Evolutionary conservation across 2,113 vertebrate genomes (phyloP).

Genomic region (Platichthys stellatus): DNA sequence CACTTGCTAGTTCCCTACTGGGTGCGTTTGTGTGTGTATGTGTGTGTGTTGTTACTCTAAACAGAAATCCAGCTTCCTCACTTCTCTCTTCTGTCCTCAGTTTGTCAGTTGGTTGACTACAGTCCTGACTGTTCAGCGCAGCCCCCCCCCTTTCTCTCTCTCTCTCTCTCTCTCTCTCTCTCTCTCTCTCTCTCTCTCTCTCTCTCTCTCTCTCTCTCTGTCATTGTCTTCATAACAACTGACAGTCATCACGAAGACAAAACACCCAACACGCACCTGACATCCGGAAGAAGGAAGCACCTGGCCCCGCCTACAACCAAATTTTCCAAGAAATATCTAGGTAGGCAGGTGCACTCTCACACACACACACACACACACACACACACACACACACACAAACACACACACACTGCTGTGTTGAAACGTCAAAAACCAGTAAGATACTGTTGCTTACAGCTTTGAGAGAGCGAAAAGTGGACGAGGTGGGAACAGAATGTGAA

Average conservation of each 20-base stretch:
- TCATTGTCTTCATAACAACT: conserved; percentile 53
- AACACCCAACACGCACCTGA: conserved; percentile 47
- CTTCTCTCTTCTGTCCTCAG: conserved; percentile 56
- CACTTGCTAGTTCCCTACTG: conserved; percentile 66
- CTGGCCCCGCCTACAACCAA: conserved; percentile 39
- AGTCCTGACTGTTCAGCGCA: conserved; percentile 6
- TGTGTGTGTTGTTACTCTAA: conserved; percentile 65
- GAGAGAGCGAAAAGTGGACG: conserved; percentile 9
- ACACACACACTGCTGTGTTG: conserved; percentile 34
- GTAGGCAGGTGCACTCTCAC: conserved; percentile 45
- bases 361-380: background rate
- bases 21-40: conserved; percentile 1
- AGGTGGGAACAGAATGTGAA: conserved; percentile 5
- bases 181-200: too few relatives aligned
- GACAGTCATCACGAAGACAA: conserved; percentile 38
- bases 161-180: background rate
- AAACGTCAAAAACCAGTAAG: conserved; percentile 37
- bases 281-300: conserved; percentile 70
- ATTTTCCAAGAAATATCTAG: conserved; percentile 58
- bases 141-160: background rate
- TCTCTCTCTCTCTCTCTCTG: too few relatives aligned
- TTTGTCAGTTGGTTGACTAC: conserved; percentile 39
- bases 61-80: conserved; percentile 70
- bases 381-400: conserved; percentile 12
- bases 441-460: background rate